Evolutionary conservation across 2,888 invertebrate species (phyloP), one percentile per base, ranked within the genome.

Genomic region (Lasioglossum calceatum): DNA sequence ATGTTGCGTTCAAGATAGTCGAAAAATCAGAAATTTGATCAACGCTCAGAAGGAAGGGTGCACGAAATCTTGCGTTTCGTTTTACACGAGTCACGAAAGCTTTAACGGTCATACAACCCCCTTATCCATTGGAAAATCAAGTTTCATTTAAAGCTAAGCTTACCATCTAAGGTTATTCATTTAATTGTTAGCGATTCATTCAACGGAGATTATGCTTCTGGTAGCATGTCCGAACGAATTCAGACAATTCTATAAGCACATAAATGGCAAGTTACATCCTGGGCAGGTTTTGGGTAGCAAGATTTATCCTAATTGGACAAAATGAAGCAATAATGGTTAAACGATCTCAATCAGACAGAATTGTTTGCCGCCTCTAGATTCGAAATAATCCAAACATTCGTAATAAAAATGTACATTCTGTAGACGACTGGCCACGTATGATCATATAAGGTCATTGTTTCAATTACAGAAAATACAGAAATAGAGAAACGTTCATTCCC

Each of bases 71-170:
- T 16, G 27, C 73, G 79, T 77, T 85, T 76, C 76, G 54, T 72
- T 81, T 58, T 44, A 64, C 50, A 54, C 50, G 42, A 67, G 86
- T 85, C 86, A 85, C 85, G 86, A 77, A 82, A 85, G 67, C 77
- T 87, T 74, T 74, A 77, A 64, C 79, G 85, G 85, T 87, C 86
- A 54, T 74, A 85, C 79, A 85, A 81, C 85, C 73, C 61, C 27
- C 36, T 47, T 85, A 82, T 85, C 79, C 39, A 77, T 70, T 50
- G 36, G 54, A 81, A 77, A 71, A 87, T 85, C 82, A 73, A 58
- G 42, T 42, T 78, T 67, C 42, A 14, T 61, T 73, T 77, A 47
- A 81, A 73, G 47, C 64, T 42, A 8, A 27, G 75, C 32, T 36
- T 64, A 36, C 42, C n/a, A 74, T 87, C 61, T 80, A 73, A 12